phyloP scores from a whole-genome alignment of 2,888 invertebrate species.

The Dryococelus australis region DNA sequence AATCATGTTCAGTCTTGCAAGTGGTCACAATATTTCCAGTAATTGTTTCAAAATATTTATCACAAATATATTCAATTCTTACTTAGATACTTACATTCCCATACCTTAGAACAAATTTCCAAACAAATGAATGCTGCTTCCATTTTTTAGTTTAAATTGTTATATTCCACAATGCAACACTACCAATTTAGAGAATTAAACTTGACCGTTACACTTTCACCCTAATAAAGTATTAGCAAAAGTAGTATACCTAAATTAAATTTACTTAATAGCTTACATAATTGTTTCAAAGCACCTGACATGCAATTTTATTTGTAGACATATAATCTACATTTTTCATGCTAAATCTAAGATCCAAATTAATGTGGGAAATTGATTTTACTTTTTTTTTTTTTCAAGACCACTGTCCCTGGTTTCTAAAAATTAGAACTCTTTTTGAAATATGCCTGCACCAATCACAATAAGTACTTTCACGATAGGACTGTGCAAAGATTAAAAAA shows the following conservation, averaged over 20 bases:
- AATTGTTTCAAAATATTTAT: not conserved
- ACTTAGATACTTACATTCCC: not conserved
- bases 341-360: not conserved
- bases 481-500: not conserved
- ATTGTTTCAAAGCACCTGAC: not conserved
- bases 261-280: not conserved
- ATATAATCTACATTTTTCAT: not conserved
- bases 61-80: not conserved
- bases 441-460: not conserved
- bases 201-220: not conserved
- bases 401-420: not conserved
- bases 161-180: not conserved
- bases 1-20: not conserved
- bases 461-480: not conserved
- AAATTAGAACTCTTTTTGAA: not conserved
- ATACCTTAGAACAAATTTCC: not conserved
- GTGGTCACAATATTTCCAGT: constrained; percentile 16
- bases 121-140: not conserved
- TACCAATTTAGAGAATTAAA: not conserved
- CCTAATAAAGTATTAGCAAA: not conserved
- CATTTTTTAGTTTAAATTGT: not conserved
- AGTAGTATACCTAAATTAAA: not conserved
- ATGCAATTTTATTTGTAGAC: not conserved
- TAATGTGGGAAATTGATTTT: no score
- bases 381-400: not conserved